Evolutionary conservation across 2,888 invertebrate species (phyloP), one percentile per base, ranked within the genome.

Genomic region (Stegana nigrithorax): DNA sequence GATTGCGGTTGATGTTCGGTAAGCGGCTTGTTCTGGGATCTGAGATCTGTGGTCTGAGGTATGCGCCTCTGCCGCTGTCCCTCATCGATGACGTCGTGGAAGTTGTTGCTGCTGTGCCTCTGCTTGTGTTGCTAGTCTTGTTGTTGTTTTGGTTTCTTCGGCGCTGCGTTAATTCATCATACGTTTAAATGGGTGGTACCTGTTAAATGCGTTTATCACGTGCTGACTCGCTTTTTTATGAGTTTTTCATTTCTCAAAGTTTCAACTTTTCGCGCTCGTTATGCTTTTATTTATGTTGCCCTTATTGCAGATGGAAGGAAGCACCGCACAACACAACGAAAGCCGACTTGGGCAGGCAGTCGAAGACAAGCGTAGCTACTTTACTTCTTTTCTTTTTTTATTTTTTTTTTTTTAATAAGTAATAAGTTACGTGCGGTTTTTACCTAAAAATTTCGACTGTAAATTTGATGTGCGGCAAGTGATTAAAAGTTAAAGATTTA

Each of bases 131-230:
- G 3, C 3, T 12, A 14, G 27, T 27, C 25, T 50, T 5, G 25
- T 26, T 7, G 12, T 25, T 4, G 17, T 21, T 36, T 7, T 7
- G n/a, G 55, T n/a, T 23, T 17, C 44, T 17, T 19, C 32, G 26
- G 14, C 27, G 29, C 51, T 73, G 67, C 58, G 66, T 68, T 72
- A 72, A 76, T 75, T 73, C 80, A 76, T 76, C 76, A 76, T 72
- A 64, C 69, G 59, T 61, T 66, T 69, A 78, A 76, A 80, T 81
- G 74, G 81, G 80, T 71, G 78, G 74, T 73, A 76, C 80, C 78
- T 81, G 82, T 78, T 81, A 81, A 82, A 75, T 74, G 77, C 76
- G 76, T 76, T 80, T 77, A 81, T 81, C 81, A 76, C 75, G 80
- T 76, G 80, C 78, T 75, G 75, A 64, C 62, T 57, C 47, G 65